Evolutionary conservation across 1,140 invertebrate genomes (phyloP), one percentile per base, ranked within the genome.

Genomic region (Leptonema lineaticorne): DNA sequence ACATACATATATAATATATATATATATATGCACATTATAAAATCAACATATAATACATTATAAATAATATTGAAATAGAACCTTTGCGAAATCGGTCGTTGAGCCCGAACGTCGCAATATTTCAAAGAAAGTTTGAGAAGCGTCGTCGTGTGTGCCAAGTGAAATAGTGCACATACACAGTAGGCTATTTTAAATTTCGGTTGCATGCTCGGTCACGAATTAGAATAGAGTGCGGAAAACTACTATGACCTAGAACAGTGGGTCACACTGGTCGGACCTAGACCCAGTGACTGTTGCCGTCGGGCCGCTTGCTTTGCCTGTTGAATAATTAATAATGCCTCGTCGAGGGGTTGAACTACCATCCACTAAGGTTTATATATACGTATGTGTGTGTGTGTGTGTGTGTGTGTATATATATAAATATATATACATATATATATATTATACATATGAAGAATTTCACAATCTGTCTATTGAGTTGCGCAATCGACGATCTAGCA

Each of bases 311-410:
- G n/a, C n/a, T n/a, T n/a, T 62, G 59, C 59, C 67, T 68, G 69
- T 53, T 71, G 69, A 71, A 71, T 71, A 71, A 71, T 71, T 71
- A 71, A 71, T 71, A 68, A 59, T 67, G 50, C 22, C 59, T 33
- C 59, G 33, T 16, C 56, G 37, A 24, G 24, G 59, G 59, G 59
- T 33, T 62, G 33, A 53, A 20, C 48, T 2, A 53, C 48, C 11
- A 33, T 27, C 33, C n/a, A n/a, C n/a, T n/a, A n/a, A n/a, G n/a
- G n/a, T n/a, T n/a, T n/a, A n/a, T n/a, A n/a, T n/a, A n/a, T n/a
- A n/a, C n/a, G n/a, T n/a, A n/a, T n/a, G n/a, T n/a, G n/a, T n/a
- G n/a, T n/a, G n/a, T n/a, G n/a, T n/a, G n/a, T n/a, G n/a, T n/a
- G n/a, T n/a, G n/a, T n/a, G 37, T 41, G 9, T 3, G 37, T 41